A percentile compares a stretch with the other conserved stretches of the same genome.
Evolutionary conservation across 2,888 invertebrate genomes (phyloP).

Genomic region (Rhabditoides inermis): DNA sequence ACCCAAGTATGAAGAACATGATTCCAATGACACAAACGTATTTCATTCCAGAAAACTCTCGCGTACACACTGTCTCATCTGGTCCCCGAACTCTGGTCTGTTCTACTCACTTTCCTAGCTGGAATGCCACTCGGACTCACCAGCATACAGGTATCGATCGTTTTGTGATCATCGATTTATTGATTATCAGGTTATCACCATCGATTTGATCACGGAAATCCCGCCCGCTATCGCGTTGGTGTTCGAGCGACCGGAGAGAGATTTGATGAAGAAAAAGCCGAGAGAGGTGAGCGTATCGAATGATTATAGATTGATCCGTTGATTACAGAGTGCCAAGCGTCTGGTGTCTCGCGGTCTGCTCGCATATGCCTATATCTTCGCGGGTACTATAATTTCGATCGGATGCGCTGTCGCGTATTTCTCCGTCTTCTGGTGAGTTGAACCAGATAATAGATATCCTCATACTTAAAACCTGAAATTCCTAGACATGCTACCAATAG

Average conservation of each 20-base stretch:
- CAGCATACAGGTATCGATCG: constrained; percentile 18
- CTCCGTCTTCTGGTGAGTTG: constrained; percentile 20
- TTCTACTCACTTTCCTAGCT: constrained; percentile 22
- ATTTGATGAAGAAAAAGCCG: constrained; percentile 12
- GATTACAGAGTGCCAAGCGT: too few relatives aligned
- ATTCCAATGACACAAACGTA: too few relatives aligned
- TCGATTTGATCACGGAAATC: constrained; percentile 11
- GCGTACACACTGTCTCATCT: constrained; percentile 33
- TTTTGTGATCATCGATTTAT: neutral
- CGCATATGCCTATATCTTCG: constrained; percentile 21
- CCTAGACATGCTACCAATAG: too few relatives aligned
- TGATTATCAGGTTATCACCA: constrained; percentile 4
- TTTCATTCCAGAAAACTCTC: too few relatives aligned
- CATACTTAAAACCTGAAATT: too few relatives aligned
- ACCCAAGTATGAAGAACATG: too few relatives aligned
- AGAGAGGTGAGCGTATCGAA: too few relatives aligned
- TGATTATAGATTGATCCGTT: too few relatives aligned
- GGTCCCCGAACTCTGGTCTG: constrained; percentile 29
- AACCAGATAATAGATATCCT: too few relatives aligned
- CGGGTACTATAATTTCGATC: constrained; percentile 15
- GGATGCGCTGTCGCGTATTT: constrained; percentile 23
- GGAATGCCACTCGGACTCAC: constrained; percentile 27
- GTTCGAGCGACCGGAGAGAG: constrained; percentile 12
- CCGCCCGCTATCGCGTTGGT: constrained; percentile 8
- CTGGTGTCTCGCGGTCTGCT: constrained; percentile 18